phyloP scores from a whole-genome alignment of 2,113 vertebrate species.

The Nerophis lumbriciformis region DNA sequence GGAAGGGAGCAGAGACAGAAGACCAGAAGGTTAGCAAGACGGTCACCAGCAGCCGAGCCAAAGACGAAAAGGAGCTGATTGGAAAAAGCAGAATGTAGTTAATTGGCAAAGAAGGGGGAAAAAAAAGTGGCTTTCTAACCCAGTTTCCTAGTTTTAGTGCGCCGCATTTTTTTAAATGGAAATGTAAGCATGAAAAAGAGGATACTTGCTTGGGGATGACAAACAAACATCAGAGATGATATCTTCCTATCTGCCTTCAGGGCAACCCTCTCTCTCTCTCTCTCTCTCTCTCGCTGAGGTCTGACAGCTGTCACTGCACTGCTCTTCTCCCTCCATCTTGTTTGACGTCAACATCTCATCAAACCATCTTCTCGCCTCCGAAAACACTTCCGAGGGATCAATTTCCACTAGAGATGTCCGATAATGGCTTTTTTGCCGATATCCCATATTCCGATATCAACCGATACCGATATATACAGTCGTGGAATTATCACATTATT shows the following conservation, averaged over 20 bases:
- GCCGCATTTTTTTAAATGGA: conserved; percentile 4
- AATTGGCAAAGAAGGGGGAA: conserved; percentile 60
- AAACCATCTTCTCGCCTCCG: conserved; percentile 5
- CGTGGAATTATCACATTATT: too few relatives aligned
- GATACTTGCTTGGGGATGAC: conserved; percentile 33
- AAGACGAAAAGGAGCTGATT: conserved; percentile 78
- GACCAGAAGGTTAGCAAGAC: conserved; percentile 88
- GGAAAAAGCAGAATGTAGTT: conserved; percentile 69
- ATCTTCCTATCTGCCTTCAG: conserved; percentile 32
- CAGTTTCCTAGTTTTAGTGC: not conserved
- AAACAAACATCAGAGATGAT: conserved; percentile 45
- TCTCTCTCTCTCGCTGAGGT: conserved; percentile 15
- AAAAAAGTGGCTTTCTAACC: too few relatives aligned
- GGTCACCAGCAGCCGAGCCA: conserved; percentile 83
- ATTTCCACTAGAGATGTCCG: too few relatives aligned
- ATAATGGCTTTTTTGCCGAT: too few relatives aligned
- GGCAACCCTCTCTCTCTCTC: conserved; percentile 6
- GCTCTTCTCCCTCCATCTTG: conserved; percentile 8
- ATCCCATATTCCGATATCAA: too few relatives aligned
- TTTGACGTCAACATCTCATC: conserved; percentile 22
- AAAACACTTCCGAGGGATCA: not conserved
- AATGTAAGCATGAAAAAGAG: conserved; percentile 19
- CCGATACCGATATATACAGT: too few relatives aligned
- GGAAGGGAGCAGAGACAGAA: conserved; percentile 77
- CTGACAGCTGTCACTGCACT: conserved; percentile 38